A percentile compares a stretch with the other conserved stretches of the same genome.
Evolutionary conservation across 2,797 vertebrate genomes (phyloP).

Genomic region (Enteromius mattozi): DNA sequence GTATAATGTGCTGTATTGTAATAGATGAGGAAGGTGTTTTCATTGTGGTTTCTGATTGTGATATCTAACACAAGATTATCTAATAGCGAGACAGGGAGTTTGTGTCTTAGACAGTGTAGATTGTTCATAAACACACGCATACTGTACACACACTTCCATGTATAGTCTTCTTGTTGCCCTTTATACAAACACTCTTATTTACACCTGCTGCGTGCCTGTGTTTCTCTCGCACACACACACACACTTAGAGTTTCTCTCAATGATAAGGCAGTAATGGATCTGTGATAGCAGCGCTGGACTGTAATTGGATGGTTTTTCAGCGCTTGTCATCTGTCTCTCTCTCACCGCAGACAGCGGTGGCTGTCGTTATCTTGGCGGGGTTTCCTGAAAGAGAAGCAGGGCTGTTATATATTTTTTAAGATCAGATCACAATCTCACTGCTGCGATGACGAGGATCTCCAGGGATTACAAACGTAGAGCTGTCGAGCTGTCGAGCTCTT

Average conservation of each 20-base stretch:
- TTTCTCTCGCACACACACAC: not conserved
- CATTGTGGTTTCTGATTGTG: not conserved
- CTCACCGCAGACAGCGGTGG: conserved; percentile 38
- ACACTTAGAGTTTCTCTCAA: conserved; percentile 1
- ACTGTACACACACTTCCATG: not conserved
- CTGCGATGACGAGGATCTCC: not conserved
- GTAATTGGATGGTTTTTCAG: conserved; percentile 53
- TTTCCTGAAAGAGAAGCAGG: conserved; percentile 42
- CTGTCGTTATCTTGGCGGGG: conserved; percentile 46
- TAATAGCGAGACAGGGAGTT: not conserved
- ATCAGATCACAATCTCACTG: conserved; percentile 20
- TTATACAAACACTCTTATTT: conserved; percentile 7
- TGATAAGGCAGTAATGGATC: conserved; percentile 49
- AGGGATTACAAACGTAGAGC: not conserved
- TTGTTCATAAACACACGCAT: not conserved
- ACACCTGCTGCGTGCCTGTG: not conserved
- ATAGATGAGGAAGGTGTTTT: not conserved
- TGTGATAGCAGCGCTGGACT: conserved; percentile 33
- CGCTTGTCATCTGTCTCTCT: conserved; percentile 42
- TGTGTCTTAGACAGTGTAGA: not conserved
- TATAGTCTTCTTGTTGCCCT: not conserved
- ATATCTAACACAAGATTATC: not conserved
- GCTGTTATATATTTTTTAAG: conserved; percentile 27
- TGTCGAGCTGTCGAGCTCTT: not conserved
- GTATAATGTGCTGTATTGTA: not conserved